A percentile compares a stretch with the other conserved stretches of the same genome.
These are phyloP conservation scores for Carapus acus DNA, from an alignment of 2,797 vertebrate species.

Conservation along the genomic window DNA sequence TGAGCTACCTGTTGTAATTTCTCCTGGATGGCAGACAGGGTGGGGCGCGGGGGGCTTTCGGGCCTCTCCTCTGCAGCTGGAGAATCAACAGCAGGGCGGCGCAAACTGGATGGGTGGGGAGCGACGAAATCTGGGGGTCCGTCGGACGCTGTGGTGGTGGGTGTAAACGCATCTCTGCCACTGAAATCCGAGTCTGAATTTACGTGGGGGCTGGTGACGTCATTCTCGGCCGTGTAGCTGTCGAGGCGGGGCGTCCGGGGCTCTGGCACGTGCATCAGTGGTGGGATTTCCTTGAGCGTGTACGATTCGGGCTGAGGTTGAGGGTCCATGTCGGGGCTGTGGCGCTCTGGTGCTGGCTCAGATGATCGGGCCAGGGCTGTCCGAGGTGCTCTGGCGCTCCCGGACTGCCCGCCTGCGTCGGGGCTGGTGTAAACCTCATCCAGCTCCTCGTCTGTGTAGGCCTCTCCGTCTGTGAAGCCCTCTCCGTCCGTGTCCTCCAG, in stretches of 20 bases:
- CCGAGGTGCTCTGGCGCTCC: constrained; percentile 64
- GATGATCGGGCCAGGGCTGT: constrained; percentile 85
- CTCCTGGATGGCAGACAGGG: constrained; percentile 67
- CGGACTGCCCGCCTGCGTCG: constrained; percentile 37
- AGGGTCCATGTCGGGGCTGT: constrained; percentile 24
- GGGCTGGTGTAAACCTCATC: constrained; percentile 68
- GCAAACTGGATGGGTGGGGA: constrained; percentile 70
- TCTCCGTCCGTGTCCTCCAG: constrained; percentile 91
- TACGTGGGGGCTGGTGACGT: too few species aligned
- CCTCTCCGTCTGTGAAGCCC: constrained; percentile 68
- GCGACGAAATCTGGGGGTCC: constrained; percentile 69
- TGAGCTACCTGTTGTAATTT: constrained; percentile 65
- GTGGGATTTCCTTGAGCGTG: constrained; percentile 53
- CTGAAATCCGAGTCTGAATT: constrained; percentile 54
- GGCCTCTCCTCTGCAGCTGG: constrained; percentile 20
- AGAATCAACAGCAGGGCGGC: constrained; percentile 8
- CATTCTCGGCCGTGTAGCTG: constrained; percentile 41
- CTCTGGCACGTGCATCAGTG: constrained; percentile 62
- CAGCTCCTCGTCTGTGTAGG: constrained; percentile 82
- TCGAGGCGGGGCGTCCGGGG: constrained; percentile 14
- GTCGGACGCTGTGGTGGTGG: constrained; percentile 56
- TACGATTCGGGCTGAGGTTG: constrained; percentile 25
- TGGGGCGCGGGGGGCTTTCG: constrained; percentile 48
- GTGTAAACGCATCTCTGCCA: constrained; percentile 13
- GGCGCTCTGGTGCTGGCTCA: constrained; percentile 66